A percentile compares a stretch with the other conserved stretches of the same genome.
These are phyloP conservation scores for Amblyjoppa proteus DNA, from an alignment of 2,888 invertebrate species.

Conservation along the genomic window DNA sequence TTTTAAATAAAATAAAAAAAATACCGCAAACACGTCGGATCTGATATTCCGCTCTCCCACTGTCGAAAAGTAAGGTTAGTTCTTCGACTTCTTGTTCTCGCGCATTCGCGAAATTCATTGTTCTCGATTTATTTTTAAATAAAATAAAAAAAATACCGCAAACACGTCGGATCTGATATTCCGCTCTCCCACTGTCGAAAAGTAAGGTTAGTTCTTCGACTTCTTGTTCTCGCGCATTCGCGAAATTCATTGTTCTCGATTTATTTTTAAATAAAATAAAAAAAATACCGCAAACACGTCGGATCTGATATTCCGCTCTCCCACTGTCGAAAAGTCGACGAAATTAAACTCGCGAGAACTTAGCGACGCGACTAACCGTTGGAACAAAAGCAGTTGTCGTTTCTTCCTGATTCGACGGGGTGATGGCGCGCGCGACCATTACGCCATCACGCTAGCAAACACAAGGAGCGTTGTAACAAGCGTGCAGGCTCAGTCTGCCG, in stretches of 20 bases:
- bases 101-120: not conserved
- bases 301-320: not conserved
- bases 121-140: not conserved
- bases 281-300: not conserved
- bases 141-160: not conserved
- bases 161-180: not conserved
- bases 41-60: not conserved
- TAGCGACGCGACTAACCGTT: not conserved
- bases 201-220: not conserved
- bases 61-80: not conserved
- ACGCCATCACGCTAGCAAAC: conserved; percentile 16
- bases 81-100: not conserved
- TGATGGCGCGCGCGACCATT: conserved; percentile 33
- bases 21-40: not conserved
- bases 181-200: no score
- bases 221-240: not conserved
- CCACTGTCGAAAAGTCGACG: not conserved
- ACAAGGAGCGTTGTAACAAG: conserved; percentile 5
- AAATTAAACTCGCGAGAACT: not conserved
- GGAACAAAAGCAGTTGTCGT: not conserved
- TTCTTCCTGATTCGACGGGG: conserved; percentile 51
- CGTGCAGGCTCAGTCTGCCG: conserved; percentile 15
- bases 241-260: not conserved
- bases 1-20: not conserved
- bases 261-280: not conserved